Percentiles rank a stretch among this genome's conserved stretches.
Evolutionary conservation across 1,140 invertebrate species (phyloP).

Genomic region (Alviniconcha marisindica): DNA sequence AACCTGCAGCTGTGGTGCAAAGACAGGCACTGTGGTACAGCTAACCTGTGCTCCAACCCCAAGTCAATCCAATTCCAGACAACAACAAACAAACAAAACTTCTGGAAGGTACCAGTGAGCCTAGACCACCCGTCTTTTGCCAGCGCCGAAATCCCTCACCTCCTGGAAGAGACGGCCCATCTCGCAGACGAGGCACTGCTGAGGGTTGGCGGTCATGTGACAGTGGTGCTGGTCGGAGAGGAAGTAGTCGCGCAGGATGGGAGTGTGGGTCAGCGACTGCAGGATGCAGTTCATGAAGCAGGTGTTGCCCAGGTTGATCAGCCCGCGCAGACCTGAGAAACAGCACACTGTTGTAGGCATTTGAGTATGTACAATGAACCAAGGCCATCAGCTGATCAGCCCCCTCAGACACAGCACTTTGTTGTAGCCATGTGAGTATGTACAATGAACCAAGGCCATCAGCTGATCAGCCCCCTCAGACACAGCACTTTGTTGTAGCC

Average conservation of each 20-base stretch:
- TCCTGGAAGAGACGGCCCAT: slow-evolving; percentile 80
- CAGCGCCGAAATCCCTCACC: slow-evolving; percentile 60
- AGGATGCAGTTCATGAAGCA: slow-evolving; percentile 99
- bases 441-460: background rate
- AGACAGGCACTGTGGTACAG: too few species aligned
- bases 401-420: background rate
- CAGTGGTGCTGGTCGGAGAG: slow-evolving; percentile 89
- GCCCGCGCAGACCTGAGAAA: slow-evolving; percentile 81
- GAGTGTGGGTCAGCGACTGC: slow-evolving; percentile 96
- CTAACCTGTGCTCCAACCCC: too few species aligned
- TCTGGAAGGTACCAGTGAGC: too few species aligned
- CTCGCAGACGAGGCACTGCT: slow-evolving; percentile 93
- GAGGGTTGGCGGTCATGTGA: slow-evolving; percentile 70
- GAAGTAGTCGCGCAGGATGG: slow-evolving; percentile 95
- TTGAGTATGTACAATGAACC: background rate
- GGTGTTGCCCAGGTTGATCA: slow-evolving; percentile 98
- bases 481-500: too few species aligned
- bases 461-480: background rate
- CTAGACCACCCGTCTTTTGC: too few species aligned
- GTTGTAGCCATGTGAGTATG: background rate
- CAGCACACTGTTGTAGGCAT: too few species aligned
- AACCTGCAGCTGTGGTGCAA: too few species aligned
- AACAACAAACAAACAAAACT: too few species aligned
- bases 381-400: background rate
- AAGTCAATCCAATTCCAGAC: too few species aligned